phyloP scores from a whole-genome alignment of 2,113 vertebrate genomes.

The Regulus satrapa region DNA sequence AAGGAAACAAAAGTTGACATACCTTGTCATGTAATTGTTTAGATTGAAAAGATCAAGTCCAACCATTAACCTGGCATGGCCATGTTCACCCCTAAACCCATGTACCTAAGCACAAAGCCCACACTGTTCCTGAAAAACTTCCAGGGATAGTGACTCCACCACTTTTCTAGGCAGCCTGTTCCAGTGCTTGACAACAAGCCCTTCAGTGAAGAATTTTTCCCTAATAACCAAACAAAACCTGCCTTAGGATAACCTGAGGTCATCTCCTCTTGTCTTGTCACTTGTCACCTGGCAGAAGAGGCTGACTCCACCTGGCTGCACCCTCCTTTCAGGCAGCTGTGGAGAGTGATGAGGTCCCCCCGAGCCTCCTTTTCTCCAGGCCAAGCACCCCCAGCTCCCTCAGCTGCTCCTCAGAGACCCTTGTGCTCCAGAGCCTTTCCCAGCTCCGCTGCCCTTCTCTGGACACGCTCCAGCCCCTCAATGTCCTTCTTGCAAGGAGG shows the following conservation, averaged over 20 bases:
- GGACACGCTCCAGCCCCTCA: neutral
- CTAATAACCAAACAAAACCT: neutral
- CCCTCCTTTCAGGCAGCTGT: neutral
- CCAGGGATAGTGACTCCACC: neutral
- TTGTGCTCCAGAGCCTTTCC: neutral
- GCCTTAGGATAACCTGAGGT: neutral
- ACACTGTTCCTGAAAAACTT: neutral
- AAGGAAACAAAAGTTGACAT: neutral
- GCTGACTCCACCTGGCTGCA: accelerated
- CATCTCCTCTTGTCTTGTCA: neutral
- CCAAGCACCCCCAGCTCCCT: neutral
- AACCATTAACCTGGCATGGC: neutral
- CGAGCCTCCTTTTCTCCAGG: neutral
- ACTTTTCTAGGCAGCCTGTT: neutral
- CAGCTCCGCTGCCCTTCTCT: accelerated
- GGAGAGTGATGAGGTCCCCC: neutral
- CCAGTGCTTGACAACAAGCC: neutral
- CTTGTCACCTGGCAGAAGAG: neutral
- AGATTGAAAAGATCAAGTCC: neutral
- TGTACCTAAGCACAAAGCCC: neutral
- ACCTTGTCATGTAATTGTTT: neutral
- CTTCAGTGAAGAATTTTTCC: neutral
- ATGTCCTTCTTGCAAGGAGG: neutral
- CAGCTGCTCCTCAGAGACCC: neutral
- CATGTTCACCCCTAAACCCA: neutral